phyloP scores from a whole-genome alignment of 2,113 vertebrate genomes.

The Chaetura pelagica region DNA sequence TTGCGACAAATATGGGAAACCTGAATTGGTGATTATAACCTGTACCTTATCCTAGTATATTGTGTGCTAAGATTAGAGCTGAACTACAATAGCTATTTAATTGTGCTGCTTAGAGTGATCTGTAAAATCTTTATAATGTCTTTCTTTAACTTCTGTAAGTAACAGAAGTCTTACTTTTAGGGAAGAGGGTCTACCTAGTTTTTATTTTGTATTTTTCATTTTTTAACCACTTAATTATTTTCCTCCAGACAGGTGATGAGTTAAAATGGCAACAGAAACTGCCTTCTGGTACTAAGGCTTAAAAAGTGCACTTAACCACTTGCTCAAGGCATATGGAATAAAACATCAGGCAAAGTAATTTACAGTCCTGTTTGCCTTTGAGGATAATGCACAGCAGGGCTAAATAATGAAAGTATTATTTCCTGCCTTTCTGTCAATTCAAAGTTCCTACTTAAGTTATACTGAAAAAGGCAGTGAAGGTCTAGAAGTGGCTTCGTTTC shows the following conservation, averaged over 20 bases:
- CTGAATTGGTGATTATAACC: not conserved
- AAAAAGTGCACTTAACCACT: constrained; percentile 77
- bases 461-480: constrained; percentile 39
- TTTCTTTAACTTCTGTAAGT: constrained; percentile 40
- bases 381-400: constrained; percentile 62
- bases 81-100: constrained; percentile 49
- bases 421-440: constrained; percentile 59
- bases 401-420: constrained; percentile 70
- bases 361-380: constrained; percentile 66
- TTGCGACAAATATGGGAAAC: constrained; percentile 12
- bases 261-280: constrained; percentile 68
- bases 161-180: not conserved
- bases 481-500: constrained; percentile 29
- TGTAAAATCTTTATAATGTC: constrained; percentile 50
- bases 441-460: constrained; percentile 45
- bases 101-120: constrained; percentile 25
- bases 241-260: constrained; percentile 56
- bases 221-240: constrained; percentile 24
- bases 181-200: not conserved
- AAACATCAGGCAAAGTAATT: constrained; percentile 68
- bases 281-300: constrained; percentile 48
- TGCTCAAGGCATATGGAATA: constrained; percentile 63
- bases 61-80: not conserved
- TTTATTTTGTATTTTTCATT: constrained; percentile 7
- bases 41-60: not conserved